phyloP scores from a whole-genome alignment of 2,113 vertebrate species.

The Carollia perspicillata region DNA sequence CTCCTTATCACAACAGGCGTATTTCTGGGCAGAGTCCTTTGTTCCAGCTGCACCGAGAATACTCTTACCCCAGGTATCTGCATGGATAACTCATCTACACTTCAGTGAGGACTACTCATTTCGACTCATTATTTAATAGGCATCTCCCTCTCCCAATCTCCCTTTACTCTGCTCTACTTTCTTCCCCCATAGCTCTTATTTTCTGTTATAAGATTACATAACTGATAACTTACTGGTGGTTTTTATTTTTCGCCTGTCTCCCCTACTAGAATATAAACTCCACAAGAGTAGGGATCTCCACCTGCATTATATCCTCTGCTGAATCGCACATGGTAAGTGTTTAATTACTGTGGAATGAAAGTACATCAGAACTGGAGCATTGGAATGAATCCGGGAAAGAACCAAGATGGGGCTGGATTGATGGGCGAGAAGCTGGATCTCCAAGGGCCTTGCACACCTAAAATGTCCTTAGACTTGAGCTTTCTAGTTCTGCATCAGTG shows the following conservation, averaged over 20 bases:
- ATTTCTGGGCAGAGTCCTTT: not conserved
- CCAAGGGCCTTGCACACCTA: not conserved
- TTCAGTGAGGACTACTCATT: not conserved
- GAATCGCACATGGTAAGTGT: not conserved
- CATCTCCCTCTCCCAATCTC: not conserved
- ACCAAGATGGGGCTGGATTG: not conserved
- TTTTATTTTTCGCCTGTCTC: not conserved
- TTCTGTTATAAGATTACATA: not conserved
- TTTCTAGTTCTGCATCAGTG: not conserved
- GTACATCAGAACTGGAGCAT: not conserved
- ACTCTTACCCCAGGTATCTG: not conserved
- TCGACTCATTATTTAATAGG: not conserved
- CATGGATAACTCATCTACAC: not conserved
- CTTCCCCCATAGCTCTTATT: not conserved
- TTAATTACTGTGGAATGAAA: not conserved
- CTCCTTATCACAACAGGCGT: not conserved
- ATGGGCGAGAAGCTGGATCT: not conserved
- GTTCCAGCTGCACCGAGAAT: not conserved
- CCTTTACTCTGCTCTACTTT: not conserved
- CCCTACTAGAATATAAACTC: not conserved
- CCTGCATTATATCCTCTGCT: not conserved
- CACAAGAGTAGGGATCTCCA: not conserved
- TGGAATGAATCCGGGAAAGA: not conserved
- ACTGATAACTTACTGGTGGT: not conserved
- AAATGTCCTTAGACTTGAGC: not conserved